Evolutionary conservation across 2,113 vertebrate genomes (phyloP).

Genomic region (Opisthocomus hoazin): DNA sequence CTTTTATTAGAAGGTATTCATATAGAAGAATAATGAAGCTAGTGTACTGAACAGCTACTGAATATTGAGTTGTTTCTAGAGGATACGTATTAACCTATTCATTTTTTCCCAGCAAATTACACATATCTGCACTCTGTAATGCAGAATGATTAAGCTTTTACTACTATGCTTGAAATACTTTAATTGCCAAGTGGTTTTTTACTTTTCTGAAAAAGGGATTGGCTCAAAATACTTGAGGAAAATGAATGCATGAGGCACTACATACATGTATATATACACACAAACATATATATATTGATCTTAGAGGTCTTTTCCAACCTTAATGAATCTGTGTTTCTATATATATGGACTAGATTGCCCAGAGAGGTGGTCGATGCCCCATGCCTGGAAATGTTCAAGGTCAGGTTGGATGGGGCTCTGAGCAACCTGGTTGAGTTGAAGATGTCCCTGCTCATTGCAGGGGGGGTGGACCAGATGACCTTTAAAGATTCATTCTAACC

Average conservation of each 20-base stretch:
- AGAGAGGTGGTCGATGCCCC: no score
- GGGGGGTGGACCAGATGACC: no score
- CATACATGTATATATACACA: accelerated
- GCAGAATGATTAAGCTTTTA: background rate
- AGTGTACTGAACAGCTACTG: background rate
- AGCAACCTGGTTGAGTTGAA: no score
- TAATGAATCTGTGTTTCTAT: no score
- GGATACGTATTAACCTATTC: slow-evolving; percentile 35
- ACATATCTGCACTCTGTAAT: background rate
- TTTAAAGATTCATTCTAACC: no score
- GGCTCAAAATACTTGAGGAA: background rate
- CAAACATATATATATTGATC: no score
- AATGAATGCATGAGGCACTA: background rate
- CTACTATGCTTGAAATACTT: slow-evolving; percentile 25
- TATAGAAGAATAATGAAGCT: slow-evolving; percentile 17
- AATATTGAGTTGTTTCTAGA: slow-evolving; percentile 55
- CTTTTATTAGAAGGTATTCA: slow-evolving; percentile 33
- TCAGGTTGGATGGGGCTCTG: no score
- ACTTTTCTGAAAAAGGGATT: background rate
- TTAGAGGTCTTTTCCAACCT: no score
- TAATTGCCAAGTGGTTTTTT: background rate
- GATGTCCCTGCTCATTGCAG: no score
- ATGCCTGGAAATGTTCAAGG: no score
- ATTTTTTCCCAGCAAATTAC: slow-evolving; percentile 22
- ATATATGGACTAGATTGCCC: no score